phyloP scores from a whole-genome alignment of 1,140 invertebrate genomes.

The Tetragonula clypearis region DNA sequence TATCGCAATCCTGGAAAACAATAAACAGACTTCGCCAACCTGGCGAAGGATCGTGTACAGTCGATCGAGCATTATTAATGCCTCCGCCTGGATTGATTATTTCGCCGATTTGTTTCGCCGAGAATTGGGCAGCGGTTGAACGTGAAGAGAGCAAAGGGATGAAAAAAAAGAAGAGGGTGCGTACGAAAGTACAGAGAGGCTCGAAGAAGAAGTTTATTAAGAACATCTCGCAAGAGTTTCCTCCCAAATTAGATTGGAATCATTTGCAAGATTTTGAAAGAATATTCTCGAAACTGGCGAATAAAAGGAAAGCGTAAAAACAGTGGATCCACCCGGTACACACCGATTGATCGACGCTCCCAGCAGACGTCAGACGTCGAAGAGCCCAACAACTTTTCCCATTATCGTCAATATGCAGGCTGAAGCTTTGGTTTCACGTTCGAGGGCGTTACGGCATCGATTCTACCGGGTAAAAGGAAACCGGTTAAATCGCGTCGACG shows the following conservation, averaged over 20 bases:
- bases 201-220: conserved; percentile 63
- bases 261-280: background rate
- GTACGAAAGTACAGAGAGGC: conserved; percentile 31
- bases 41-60: conserved; percentile 26
- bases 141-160: background rate
- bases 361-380: conserved; percentile 70
- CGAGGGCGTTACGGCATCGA: conserved; percentile 54
- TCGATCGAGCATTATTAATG: conserved; percentile 61
- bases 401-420: conserved; percentile 78
- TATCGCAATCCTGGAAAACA: conserved; percentile 69
- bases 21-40: conserved; percentile 73
- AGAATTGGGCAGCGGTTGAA: conserved; percentile 19
- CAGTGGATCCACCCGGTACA: conserved; percentile 57
- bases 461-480: conserved; percentile 72
- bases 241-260: conserved; percentile 31
- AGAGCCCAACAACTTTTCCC: conserved; percentile 75
- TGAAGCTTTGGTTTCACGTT: conserved; percentile 64
- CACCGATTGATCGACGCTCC: conserved; percentile 77
- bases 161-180: background rate
- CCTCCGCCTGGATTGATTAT: conserved; percentile 36
- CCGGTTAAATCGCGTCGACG: conserved; percentile 79
- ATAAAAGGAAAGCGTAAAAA: background rate
- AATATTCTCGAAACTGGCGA: background rate
- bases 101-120: background rate
- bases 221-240: conserved; percentile 44